Conservation (phyloP, 2,113 vertebrate genomes). For the Thoracochromis brauschi region DNA sequence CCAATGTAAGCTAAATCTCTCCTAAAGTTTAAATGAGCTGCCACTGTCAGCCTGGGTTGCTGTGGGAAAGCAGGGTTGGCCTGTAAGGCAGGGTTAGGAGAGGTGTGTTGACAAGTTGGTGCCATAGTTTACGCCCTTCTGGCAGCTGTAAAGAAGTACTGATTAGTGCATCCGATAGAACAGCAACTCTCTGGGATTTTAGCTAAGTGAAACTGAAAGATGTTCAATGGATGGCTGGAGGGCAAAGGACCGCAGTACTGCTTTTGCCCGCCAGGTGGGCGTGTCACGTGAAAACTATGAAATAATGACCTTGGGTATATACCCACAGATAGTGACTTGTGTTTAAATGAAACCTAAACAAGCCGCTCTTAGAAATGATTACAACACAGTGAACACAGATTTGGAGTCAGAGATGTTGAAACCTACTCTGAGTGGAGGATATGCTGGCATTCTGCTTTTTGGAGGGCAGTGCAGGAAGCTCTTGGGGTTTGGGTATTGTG, state of each 20-base stretch:
- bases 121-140: background rate
- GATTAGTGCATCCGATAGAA: background rate
- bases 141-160: background rate
- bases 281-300: background rate
- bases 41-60: background rate
- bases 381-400: background rate
- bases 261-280: background rate
- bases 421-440: constrained; percentile 50
- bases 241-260: background rate
- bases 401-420: background rate
- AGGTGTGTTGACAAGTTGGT: background rate
- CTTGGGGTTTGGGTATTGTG: constrained; percentile 12
- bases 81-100: background rate
- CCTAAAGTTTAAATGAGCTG: background rate
- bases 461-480: constrained; percentile 10
- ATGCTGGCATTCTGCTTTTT: constrained; percentile 39
- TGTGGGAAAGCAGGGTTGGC: background rate
- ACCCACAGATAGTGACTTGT: background rate
- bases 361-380: background rate
- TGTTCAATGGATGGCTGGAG: background rate
- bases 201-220: background rate
- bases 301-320: background rate
- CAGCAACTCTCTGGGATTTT: background rate
- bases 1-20: background rate
- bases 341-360: background rate